Evolutionary conservation across 2,888 invertebrate genomes (phyloP), one percentile per base, ranked within the genome.

Genomic region (Microctonus aethiopoides): DNA sequence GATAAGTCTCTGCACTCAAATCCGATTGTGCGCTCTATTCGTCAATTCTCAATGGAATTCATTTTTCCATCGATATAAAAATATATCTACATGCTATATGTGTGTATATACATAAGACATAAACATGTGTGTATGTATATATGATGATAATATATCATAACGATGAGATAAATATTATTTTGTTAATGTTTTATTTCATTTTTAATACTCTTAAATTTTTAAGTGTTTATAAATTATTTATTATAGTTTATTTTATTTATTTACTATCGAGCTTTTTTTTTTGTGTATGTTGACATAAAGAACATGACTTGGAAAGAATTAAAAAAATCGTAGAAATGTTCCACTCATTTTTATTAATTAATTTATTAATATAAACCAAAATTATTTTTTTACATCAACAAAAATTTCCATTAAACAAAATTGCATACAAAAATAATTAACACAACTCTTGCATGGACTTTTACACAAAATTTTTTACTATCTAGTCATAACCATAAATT

Each of bases 1-100:
- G 64, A 63, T 69, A 60, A 69, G 64, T 69, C 69, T 69, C 69
- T 36, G 22, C 36, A 46, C 63, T 59, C 26, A 51, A 64, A 68
- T 68, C 68, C 68, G 63, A 64, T 67, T 67, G 67, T 52, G 26
- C 39, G 16, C 46, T 46, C 46, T 16, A 46, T 16, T 46, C 16
- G 16, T 59, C 59, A 64, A 69, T 64, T 32, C 59, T 64, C 64
- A 36, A 29, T 52, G 69, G 69, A 60, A 65, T 69, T 64, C 64
- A 64, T 69, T 64, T 64, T 51, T 68, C 57, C 54, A 46, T 64
- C 46, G 22, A 63, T 56, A 52, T 69, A 61, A 51, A 61, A 13
- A 46, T 60, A 36, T 36, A 36, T 5, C 7, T 5, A 5, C 7
- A 7, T 5, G 5, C 4, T 29, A 29, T 29, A 29, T 29, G 7